A percentile compares a stretch with the other conserved stretches of the same genome.
These are phyloP conservation scores for Crocodylus rhombifer DNA, from an alignment of 2,797 vertebrate genomes.

Conservation along the genomic window DNA sequence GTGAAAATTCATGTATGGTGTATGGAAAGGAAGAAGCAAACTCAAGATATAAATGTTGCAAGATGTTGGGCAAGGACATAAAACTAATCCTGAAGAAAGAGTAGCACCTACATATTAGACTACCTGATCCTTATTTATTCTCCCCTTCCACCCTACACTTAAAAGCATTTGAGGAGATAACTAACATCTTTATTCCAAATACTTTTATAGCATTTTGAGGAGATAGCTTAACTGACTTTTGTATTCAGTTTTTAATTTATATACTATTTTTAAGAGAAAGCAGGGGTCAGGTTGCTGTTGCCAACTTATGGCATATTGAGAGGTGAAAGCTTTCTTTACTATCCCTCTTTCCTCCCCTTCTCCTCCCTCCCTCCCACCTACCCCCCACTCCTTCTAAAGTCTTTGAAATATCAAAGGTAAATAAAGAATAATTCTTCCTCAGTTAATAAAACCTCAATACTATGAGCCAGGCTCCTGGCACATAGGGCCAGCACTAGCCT, in stretches of 20 bases:
- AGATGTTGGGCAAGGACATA: constrained; percentile 4
- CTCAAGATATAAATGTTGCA: not conserved
- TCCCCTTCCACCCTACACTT: not conserved
- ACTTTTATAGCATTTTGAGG: not conserved
- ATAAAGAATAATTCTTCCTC: not conserved
- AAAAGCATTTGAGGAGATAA: not conserved
- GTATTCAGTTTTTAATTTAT: constrained; percentile 13
- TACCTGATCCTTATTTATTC: not conserved
- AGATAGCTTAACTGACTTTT: not conserved
- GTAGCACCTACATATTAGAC: not conserved
- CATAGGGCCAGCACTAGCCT: not conserved
- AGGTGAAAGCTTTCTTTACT: not conserved
- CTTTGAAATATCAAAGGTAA: constrained; percentile 5
- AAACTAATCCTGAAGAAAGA: constrained; percentile 25
- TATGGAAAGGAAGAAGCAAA: constrained; percentile 18
- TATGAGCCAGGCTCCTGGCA: not conserved
- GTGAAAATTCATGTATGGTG: constrained; percentile 29
- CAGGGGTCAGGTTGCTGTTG: too few species aligned
- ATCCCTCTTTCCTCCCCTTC: too few species aligned
- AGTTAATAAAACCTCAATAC: not conserved
- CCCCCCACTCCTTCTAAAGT: not conserved
- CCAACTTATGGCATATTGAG: too few species aligned
- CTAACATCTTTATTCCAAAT: constrained; percentile 22
- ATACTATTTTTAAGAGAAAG: not conserved
- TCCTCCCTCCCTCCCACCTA: not conserved